These are phyloP conservation scores for Drosophila saltans DNA, from an alignment of 1,140 invertebrate genomes.

Conservation along the genomic window DNA sequence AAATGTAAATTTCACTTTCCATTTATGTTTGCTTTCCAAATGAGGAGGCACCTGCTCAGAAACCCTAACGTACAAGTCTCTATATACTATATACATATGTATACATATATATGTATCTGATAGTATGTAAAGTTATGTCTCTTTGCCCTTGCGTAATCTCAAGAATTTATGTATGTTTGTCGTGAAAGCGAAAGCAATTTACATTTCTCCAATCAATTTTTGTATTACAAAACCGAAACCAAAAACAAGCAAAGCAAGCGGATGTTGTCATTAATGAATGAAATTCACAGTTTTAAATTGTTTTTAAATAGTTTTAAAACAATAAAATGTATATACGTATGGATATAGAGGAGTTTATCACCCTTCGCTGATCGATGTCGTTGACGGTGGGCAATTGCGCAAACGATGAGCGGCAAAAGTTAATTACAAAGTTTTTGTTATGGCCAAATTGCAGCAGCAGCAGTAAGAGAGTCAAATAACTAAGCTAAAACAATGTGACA, in stretches of 20 bases:
- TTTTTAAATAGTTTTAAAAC: constrained; percentile 37
- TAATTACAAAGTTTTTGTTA: constrained; percentile 52
- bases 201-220: constrained; percentile 27
- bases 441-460: constrained; percentile 25
- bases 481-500: constrained; percentile 71
- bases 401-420: constrained; percentile 51
- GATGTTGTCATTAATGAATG: constrained; percentile 35
- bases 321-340: constrained; percentile 14
- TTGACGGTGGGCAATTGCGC: constrained; percentile 31
- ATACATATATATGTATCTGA: not conserved
- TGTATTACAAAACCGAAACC: constrained; percentile 6
- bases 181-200: constrained; percentile 72
- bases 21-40: constrained; percentile 77
- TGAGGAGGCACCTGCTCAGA: constrained; percentile 59
- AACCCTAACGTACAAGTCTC: constrained; percentile 31
- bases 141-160: constrained; percentile 62
- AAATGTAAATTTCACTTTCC: constrained; percentile 80
- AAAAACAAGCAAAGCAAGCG: constrained; percentile 29
- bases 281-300: constrained; percentile 42
- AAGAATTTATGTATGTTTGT: constrained; percentile 69
- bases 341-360: not conserved
- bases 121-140: constrained; percentile 36
- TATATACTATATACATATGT: not conserved
- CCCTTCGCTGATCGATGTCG: constrained; percentile 59
- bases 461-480: constrained; percentile 9